phyloP scores from a whole-genome alignment of 2,113 vertebrate species.

The Istiophorus platypterus region DNA sequence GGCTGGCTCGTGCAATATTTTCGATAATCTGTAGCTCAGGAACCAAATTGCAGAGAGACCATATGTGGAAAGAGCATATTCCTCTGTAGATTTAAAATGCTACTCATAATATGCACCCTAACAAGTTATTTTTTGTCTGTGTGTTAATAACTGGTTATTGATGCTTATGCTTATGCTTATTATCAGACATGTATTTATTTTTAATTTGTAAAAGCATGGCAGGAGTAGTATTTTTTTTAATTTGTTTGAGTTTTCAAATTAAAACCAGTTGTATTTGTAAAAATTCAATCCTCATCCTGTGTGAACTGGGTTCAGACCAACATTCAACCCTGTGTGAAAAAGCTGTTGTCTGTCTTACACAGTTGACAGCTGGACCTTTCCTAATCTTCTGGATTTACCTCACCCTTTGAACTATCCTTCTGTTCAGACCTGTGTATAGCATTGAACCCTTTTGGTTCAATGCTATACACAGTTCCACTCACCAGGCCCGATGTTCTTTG shows the following conservation, averaged over 20 bases:
- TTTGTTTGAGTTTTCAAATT: no score
- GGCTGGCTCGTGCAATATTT: slow-evolving; percentile 53
- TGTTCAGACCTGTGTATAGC: background rate
- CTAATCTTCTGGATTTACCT: background rate
- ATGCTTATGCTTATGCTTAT: no score
- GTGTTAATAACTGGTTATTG: no score
- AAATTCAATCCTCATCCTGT: no score
- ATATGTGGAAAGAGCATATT: no score
- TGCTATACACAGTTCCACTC: no score
- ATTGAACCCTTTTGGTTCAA: no score
- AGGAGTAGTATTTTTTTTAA: background rate
- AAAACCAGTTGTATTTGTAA: background rate
- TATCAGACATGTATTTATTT: no score
- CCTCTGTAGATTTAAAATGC: background rate
- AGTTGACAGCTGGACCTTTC: background rate
- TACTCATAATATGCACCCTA: background rate
- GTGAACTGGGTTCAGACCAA: no score
- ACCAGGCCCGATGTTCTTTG: background rate
- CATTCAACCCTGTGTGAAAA: background rate
- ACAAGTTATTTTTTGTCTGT: no score
- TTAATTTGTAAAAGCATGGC: background rate
- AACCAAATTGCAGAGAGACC: no score
- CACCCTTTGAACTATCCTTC: background rate
- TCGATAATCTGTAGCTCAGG: background rate
- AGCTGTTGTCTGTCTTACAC: background rate